Base-by-base conservation (phyloP, 2,888 invertebrate genomes). In the Podotricha telesiphe region DNA sequence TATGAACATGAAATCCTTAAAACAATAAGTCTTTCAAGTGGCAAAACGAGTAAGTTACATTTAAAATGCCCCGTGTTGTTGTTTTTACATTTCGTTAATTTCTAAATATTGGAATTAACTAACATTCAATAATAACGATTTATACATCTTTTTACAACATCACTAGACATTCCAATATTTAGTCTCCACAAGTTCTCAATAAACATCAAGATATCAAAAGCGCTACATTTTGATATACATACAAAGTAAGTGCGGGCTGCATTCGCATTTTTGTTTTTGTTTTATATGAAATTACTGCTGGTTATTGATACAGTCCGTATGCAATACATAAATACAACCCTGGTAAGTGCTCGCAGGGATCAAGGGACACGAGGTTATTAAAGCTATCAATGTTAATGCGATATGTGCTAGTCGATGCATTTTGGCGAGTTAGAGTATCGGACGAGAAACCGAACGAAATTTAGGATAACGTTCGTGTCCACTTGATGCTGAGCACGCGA, bases 1-100 rank as follows among this genome's bases (percentile, higher is more conserved):
- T 83, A 92, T 93, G 93, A 91, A 90, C 87, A 89, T 90, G 92
- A 92, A 91, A 91, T 90, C 86, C 91, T 93, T 91, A 92, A 86
- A 89, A 86, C 86, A 84, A 91, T 91, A 91, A 93, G 92, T 92
- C 91, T 93, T 93, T 90, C 91, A 91, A 86, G 86, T 92, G 89
- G 83, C 87, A 86, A 85, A 87, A 88, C 89, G 89, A 89, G 87
- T 87, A 89, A 86, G 76, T 73, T 74, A 73, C 73, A 88, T 83
- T 84, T 82, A 88, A 92, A 92, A 92, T 92, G 92, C 92, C 91
- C 85, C 80, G 80, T 79, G 82, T 84, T 85, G 87, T 86, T 86
- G 81, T 85, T 82, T 82, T 37, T 78, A 82, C 82, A 83, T 81
- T 84, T 79, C 81, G 84, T 85, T 78, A 83, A 85, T 87, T 86